These are phyloP conservation scores for Hetaerina titia DNA, from an alignment of 2,888 invertebrate species.

Conservation along the genomic window DNA sequence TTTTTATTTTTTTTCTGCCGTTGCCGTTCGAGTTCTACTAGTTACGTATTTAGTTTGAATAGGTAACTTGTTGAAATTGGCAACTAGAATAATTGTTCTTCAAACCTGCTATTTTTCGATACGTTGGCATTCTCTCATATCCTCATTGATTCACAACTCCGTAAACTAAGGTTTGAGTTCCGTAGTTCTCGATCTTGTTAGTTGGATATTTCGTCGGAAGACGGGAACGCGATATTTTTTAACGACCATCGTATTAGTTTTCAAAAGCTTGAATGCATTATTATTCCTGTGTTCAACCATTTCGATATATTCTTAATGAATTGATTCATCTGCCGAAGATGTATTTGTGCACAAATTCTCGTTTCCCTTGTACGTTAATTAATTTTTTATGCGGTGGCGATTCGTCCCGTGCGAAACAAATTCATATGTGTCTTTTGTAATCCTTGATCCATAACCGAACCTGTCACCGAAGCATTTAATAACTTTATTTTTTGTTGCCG, in stretches of 20 bases:
- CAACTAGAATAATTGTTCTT: no score
- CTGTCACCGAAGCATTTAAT: not conserved
- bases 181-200: not conserved
- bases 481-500: not conserved
- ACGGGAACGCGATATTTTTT: not conserved
- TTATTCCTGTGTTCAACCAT: not conserved
- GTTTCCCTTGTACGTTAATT: not conserved
- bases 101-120: not conserved
- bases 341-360: not conserved
- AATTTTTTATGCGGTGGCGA: not conserved
- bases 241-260: not conserved
- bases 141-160: not conserved
- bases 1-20: no score
- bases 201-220: not conserved
- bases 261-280: not conserved
- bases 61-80: no score
- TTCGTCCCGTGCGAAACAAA: not conserved
- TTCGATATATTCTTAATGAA: not conserved
- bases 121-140: no score
- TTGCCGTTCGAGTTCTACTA: no score
- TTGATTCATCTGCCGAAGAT: not conserved
- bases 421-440: not conserved
- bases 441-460: not conserved
- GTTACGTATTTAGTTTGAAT: not conserved
- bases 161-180: not conserved